Conservation (phyloP, 2,113 vertebrate species). For the Zosterops japonicus region DNA sequence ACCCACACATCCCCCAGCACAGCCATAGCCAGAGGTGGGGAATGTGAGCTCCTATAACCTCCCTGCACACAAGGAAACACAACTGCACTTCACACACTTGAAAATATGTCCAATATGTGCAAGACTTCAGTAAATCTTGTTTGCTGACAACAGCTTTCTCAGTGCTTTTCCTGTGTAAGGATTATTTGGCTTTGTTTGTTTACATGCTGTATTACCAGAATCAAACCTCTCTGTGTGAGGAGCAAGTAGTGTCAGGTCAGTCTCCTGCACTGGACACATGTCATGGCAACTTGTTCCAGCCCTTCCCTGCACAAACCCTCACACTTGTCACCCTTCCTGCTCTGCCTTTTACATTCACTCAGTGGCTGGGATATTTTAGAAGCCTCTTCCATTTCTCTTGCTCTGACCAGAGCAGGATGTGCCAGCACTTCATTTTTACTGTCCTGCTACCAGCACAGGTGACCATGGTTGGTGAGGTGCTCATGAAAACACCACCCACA, state of each 20-base stretch:
- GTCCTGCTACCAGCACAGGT: neutral
- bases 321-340: neutral
- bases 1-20: neutral
- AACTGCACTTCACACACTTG: neutral
- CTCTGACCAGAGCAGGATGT: neutral
- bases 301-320: neutral
- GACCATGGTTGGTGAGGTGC: neutral
- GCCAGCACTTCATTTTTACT: neutral
- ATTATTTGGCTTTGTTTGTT: neutral
- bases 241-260: neutral
- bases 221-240: neutral
- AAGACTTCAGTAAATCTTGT: neutral
- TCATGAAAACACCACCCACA: neutral
- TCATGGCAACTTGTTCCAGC: neutral
- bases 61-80: neutral
- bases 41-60: neutral
- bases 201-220: neutral
- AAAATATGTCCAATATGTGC: neutral
- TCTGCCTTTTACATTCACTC: accelerated
- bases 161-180: neutral
- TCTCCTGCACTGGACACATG: neutral
- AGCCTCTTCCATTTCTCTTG: neutral
- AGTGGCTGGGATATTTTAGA: neutral
- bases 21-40: accelerated
- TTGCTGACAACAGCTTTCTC: neutral